Evolutionary conservation across 2,113 vertebrate genomes (phyloP).

Genomic region (Microcebus lehilahytsara): DNA sequence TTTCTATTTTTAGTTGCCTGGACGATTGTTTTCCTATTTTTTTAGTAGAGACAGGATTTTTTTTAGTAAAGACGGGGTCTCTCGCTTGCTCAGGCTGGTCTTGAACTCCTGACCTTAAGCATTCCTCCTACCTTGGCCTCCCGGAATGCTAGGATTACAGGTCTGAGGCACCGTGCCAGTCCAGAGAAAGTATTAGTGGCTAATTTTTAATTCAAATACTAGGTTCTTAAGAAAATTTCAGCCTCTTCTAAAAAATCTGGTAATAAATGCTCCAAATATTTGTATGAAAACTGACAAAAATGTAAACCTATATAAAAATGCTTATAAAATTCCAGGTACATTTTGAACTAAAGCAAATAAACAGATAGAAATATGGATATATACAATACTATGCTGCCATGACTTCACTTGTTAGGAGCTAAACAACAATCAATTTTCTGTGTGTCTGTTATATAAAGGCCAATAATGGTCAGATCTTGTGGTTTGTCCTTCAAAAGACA

Average conservation of each 20-base stretch:
- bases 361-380: background rate
- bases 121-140: too few relatives aligned
- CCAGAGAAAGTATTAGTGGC: background rate
- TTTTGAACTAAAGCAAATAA: background rate
- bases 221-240: background rate
- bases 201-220: background rate
- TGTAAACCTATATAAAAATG: background rate
- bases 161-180: too few relatives aligned
- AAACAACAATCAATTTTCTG: background rate
- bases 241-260: background rate
- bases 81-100: too few relatives aligned
- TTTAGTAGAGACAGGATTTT: too few relatives aligned
- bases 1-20: too few relatives aligned
- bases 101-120: too few relatives aligned
- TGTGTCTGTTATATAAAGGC: background rate
- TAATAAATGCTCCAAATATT: background rate
- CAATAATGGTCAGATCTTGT: background rate
- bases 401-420: background rate
- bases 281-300: background rate
- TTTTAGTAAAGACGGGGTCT: too few relatives aligned
- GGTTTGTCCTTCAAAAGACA: background rate
- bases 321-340: background rate
- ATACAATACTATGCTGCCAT: background rate
- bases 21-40: too few relatives aligned
- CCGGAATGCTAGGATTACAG: too few relatives aligned